Conservation (phyloP, 2,113 vertebrate genomes). For the Corvus cornix region DNA sequence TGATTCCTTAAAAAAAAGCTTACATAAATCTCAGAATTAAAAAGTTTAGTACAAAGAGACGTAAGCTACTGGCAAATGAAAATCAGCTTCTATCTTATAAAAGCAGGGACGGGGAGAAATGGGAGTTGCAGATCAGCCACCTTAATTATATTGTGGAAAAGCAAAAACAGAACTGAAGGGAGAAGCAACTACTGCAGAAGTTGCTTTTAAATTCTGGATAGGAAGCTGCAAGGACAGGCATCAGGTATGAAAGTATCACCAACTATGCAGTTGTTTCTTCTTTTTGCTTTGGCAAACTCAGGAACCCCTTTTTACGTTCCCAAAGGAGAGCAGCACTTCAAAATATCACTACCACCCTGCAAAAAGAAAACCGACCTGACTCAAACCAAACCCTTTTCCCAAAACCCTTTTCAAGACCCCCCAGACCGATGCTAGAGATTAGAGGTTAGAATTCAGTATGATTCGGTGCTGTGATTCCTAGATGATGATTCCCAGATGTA, state of each 20-base stretch:
- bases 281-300: not conserved
- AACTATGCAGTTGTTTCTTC: not conserved
- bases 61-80: not conserved
- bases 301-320: not conserved
- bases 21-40: not conserved
- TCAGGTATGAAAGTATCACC: not conserved
- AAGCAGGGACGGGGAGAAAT: not conserved
- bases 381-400: not conserved
- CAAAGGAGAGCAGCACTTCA: not conserved
- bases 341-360: not conserved
- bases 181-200: not conserved
- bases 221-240: not conserved
- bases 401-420: not conserved
- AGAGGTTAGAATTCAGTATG: not conserved
- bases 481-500: not conserved
- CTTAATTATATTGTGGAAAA: not conserved
- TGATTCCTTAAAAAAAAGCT: not conserved
- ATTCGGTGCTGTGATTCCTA: not conserved
- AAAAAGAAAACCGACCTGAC: not conserved
- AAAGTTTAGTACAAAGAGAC: not conserved
- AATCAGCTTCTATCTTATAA: not conserved
- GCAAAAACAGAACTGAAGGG: not conserved
- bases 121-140: not conserved
- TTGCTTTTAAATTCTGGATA: not conserved
- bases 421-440: not conserved